Conservation (phyloP, 2,113 vertebrate genomes). For the Hiodon alosoides region DNA sequence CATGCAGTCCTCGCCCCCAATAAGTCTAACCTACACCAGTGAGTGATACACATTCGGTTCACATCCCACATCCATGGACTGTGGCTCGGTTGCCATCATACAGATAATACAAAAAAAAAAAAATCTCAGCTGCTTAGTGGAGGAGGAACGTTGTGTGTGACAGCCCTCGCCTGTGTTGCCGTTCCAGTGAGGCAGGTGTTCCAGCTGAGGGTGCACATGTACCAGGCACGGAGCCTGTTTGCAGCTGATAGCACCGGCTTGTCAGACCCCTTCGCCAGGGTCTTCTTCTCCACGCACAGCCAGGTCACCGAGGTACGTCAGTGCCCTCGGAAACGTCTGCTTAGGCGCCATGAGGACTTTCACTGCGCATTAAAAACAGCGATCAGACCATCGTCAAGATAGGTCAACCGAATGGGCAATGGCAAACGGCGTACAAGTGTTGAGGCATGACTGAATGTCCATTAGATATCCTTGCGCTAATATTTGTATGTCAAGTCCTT, state of each 20-base stretch:
- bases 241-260: slow-evolving; percentile 90
- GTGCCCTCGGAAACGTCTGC: neutral
- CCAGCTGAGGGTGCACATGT: slow-evolving; percentile 95
- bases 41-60: slow-evolving; percentile 41
- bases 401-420: no score
- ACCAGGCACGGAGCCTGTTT: slow-evolving; percentile 92
- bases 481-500: neutral
- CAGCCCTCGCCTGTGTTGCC: neutral
- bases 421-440: no score
- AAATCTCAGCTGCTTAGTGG: no score
- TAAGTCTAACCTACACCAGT: slow-evolving; percentile 95
- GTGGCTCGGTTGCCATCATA: no score
- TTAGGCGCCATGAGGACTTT: no score
- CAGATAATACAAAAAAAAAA: no score
- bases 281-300: slow-evolving; percentile 96
- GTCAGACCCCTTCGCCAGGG: slow-evolving; percentile 87
- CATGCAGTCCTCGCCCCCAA: slow-evolving; percentile 73
- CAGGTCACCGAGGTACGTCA: slow-evolving; percentile 87
- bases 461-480: no score
- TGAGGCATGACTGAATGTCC: no score
- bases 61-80: no score
- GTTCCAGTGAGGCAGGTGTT: slow-evolving; percentile 88
- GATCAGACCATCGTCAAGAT: no score
- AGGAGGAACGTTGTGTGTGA: no score
- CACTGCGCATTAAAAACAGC: no score